Percentiles rank a stretch among this genome's conserved stretches.
Conservation (phyloP, 1,140 invertebrate genomes). For the Carposina sasakii region DNA sequence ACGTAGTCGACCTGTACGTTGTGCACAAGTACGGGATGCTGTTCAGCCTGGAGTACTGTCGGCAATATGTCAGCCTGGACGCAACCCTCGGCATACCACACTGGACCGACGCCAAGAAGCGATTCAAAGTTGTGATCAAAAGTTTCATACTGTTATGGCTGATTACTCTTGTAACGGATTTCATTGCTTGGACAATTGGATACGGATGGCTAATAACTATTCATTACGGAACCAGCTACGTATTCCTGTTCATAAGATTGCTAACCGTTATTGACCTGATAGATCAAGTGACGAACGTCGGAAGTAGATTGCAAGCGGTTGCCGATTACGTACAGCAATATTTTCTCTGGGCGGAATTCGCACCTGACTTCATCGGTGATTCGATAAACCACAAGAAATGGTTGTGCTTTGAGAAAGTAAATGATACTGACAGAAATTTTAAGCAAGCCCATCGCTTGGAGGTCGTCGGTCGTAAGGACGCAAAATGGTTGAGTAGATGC, state of each 20-base stretch:
- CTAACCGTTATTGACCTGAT: slow-evolving; percentile 38
- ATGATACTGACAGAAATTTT: background rate
- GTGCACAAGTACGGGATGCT: slow-evolving; percentile 44
- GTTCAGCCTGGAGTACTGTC: too few relatives aligned
- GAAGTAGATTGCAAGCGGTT: slow-evolving; percentile 28
- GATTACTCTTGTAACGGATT: slow-evolving; percentile 26
- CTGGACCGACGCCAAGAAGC: slow-evolving; percentile 19
- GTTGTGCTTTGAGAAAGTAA: slow-evolving; percentile 16
- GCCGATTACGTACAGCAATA: slow-evolving; percentile 22
- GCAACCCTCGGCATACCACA: slow-evolving; percentile 32
- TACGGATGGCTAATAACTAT: slow-evolving; percentile 27
- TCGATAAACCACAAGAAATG: slow-evolving; percentile 23
- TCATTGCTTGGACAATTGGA: slow-evolving; percentile 28
- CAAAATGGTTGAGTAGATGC: slow-evolving; percentile 31
- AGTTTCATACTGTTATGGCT: slow-evolving; percentile 30
- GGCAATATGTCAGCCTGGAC: slow-evolving; percentile 15
- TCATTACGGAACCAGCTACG: slow-evolving; percentile 26
- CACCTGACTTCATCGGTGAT: slow-evolving; percentile 13
- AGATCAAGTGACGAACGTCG: slow-evolving; percentile 34
- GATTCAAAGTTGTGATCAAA: slow-evolving; percentile 20
- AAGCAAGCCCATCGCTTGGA: too few relatives aligned
- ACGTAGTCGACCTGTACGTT: slow-evolving; percentile 40
- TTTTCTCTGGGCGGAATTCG: slow-evolving; percentile 7
- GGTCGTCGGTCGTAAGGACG: too few relatives aligned
- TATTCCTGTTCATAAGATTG: slow-evolving; percentile 42